Percentiles rank a stretch among this genome's conserved stretches.
Conservation (phyloP, 2,797 vertebrate genomes). For the Microctenopoma steveboyesi region DNA sequence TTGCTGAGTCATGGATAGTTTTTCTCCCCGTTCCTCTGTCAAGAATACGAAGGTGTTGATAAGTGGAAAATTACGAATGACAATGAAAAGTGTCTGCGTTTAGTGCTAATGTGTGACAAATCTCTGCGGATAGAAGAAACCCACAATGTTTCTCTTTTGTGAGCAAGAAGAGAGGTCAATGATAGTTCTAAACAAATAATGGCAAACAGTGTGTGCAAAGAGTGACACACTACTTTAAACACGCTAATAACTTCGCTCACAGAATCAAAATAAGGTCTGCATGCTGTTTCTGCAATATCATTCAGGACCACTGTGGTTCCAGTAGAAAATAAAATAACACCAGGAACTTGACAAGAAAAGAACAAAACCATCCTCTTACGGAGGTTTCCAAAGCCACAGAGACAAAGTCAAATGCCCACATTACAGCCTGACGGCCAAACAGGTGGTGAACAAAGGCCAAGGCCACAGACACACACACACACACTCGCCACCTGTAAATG, state of each 20-base stretch:
- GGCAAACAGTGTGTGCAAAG: slow-evolving; percentile 12
- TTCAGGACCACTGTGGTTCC: not conserved
- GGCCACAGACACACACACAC: slow-evolving; percentile 8
- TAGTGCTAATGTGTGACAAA: slow-evolving; percentile 15
- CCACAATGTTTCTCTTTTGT: slow-evolving; percentile 46
- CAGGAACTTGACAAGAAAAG: not conserved
- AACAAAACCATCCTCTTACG: slow-evolving; percentile 1
- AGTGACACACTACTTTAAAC: not conserved
- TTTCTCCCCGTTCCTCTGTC: slow-evolving; percentile 7
- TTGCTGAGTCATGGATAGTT: slow-evolving; percentile 69
- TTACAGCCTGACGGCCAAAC: slow-evolving; percentile 9
- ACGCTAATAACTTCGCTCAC: too few species aligned
- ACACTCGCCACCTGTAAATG: slow-evolving; percentile 47
- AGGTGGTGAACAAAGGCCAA: slow-evolving; percentile 29
- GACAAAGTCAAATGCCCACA: slow-evolving; percentile 4
- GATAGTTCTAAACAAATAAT: slow-evolving; percentile 31
- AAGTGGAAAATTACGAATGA: slow-evolving; percentile 62
- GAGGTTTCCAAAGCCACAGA: slow-evolving; percentile 1
- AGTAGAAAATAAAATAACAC: not conserved
- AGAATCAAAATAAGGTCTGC: too few species aligned
- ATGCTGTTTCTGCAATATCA: not conserved
- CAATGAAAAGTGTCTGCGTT: slow-evolving; percentile 37
- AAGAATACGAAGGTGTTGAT: slow-evolving; percentile 50
- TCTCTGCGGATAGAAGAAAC: slow-evolving; percentile 38
- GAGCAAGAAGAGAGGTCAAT: slow-evolving; percentile 35